Evolutionary conservation across 2,888 invertebrate species (phyloP), one percentile per base, ranked within the genome.

Genomic region (Tribolium freemani): DNA sequence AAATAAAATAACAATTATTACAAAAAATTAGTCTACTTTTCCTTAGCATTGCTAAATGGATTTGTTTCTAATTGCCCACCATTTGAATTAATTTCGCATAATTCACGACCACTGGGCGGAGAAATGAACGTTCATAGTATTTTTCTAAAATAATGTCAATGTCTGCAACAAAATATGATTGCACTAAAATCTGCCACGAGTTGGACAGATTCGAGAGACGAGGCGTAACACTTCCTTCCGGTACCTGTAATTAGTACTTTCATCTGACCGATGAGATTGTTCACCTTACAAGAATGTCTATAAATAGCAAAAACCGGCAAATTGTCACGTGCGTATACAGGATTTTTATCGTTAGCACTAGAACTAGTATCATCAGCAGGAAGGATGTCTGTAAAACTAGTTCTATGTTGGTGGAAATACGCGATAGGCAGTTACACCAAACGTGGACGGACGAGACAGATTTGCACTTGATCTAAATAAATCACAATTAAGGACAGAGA

Each of bases 221-320:
- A 73, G 70, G 73, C 70, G 73, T 46, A 73, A 73, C 73, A 51
- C 68, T 78, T 78, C 78, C 79, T 79, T 79, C 79, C 79, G 78
- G 79, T 78, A 72, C 73, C 72, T 45, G 74, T 70, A 78, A 77
- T 78, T 76, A 77, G 75, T 76, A 76, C 72, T 75, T 57, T 63
- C 69, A 71, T 61, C 71, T 78, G 77, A 78, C 75, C 76, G 73
- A 75, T 71, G 76, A 73, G 77, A 76, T 75, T 77, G 71, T 77
- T 76, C 74, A 78, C 76, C 77, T 77, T 76, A 60, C 21, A 71
- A 56, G 63, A 48, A 38, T 21, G 48, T 54, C 56, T 70, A 71
- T 60, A 69, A 69, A 69, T 69, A 60, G 69, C 60, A 13, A 69
- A 69, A 69, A 67, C 69, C 45, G 53, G 69, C 69, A 69, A 68